These are phyloP conservation scores for Rhynchophorus ferrugineus DNA, from an alignment of 1,140 invertebrate species.

Conservation along the genomic window DNA sequence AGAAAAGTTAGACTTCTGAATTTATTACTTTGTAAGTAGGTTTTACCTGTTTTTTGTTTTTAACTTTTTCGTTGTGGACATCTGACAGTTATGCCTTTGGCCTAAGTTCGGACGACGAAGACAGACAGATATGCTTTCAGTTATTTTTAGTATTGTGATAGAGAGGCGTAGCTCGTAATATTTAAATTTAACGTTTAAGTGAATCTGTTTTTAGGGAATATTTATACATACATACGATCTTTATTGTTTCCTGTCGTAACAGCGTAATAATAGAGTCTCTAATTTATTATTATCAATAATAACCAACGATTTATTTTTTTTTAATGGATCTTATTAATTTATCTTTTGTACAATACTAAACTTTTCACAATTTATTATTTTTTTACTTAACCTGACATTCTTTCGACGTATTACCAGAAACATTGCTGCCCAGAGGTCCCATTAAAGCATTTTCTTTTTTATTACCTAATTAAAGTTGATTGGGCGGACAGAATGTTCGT, in stretches of 20 bases:
- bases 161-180: slow-evolving; percentile 14
- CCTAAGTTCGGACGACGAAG: slow-evolving; percentile 17
- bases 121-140: slow-evolving; percentile 6
- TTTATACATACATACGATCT: neutral
- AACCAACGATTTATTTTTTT: neutral
- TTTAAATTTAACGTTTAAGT: slow-evolving; percentile 9
- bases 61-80: neutral
- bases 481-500: too few species aligned
- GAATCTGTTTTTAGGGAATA: neutral
- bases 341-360: too few species aligned
- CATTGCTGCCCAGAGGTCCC: too few species aligned
- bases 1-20: slow-evolving; percentile 23
- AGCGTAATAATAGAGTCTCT: neutral
- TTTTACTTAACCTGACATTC: too few species aligned
- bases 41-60: neutral
- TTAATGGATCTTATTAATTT: too few species aligned
- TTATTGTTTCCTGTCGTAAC: neutral
- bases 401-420: too few species aligned
- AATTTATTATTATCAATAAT: neutral
- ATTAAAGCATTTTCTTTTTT: too few species aligned
- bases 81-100: slow-evolving; percentile 3
- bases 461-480: too few species aligned
- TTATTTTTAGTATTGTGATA: slow-evolving; percentile 24
- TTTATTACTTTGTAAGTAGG: slow-evolving; percentile 8
- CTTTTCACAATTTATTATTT: too few species aligned